Conservation (phyloP, 35 echinoderm and acorn worm species). For the Amphiura filiformis region DNA sequence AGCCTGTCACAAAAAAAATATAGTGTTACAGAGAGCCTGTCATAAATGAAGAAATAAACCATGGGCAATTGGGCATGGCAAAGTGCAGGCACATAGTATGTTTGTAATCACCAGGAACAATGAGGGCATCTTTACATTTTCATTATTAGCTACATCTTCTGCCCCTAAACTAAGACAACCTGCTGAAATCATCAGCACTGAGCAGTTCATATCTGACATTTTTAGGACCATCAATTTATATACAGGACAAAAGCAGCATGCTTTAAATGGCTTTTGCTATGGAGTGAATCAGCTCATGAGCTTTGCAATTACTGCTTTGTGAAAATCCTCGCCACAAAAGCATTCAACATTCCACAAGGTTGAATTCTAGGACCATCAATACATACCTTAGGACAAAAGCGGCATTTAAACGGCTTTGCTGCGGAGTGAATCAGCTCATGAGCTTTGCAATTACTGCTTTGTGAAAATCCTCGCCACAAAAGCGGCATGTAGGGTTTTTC, state of each 20-base stretch:
- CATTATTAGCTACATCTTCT: no score
- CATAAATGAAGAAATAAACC: no score
- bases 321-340: constrained; percentile 65
- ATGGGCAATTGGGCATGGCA: no score
- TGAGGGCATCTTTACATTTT: no score
- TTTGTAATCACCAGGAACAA: no score
- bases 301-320: constrained; percentile 29
- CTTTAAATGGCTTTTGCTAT: background rate
- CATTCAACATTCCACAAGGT: background rate
- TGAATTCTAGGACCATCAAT: background rate
- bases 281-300: constrained; percentile 36
- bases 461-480: constrained; percentile 64
- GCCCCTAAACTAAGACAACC: no score
- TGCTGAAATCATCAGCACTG: no score
- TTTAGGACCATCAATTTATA: no score
- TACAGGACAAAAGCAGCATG: background rate
- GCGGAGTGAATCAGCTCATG: constrained; percentile 66
- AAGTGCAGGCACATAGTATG: no score
- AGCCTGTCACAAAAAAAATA: no score
- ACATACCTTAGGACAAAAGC: background rate
- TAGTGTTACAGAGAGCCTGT: no score
- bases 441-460: constrained; percentile 40
- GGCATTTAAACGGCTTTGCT: constrained; percentile 64
- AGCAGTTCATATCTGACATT: no score
- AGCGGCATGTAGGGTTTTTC: constrained; percentile 60